Evolutionary conservation across 2,797 vertebrate genomes (phyloP).

Genomic region (Pelochelys cantorii): DNA sequence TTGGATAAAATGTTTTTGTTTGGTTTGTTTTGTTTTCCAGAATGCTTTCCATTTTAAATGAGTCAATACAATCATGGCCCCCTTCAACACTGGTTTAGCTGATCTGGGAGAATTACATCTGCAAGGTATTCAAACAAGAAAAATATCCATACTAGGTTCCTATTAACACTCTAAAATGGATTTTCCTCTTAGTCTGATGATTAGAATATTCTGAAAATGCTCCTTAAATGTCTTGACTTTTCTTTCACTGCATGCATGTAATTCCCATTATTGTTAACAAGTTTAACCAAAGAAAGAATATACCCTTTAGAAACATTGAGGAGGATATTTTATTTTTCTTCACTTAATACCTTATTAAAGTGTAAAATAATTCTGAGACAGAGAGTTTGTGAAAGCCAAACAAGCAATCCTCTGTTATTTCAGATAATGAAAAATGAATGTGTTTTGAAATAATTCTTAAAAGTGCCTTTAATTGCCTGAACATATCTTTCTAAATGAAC

Average conservation of each 20-base stretch:
- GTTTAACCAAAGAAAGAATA: not conserved
- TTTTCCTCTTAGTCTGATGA: not conserved
- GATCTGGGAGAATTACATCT: not conserved
- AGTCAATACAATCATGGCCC: not conserved
- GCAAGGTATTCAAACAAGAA: not conserved
- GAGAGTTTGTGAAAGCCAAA: conserved; percentile 1
- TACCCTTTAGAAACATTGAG: not conserved
- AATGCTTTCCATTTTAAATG: not conserved
- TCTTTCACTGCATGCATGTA: not conserved
- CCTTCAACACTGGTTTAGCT: not conserved
- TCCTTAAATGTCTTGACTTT: not conserved
- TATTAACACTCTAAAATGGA: not conserved
- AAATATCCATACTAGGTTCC: not conserved
- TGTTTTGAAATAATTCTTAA: not conserved
- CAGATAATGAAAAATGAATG: not conserved
- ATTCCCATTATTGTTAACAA: not conserved
- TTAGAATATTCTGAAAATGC: not conserved
- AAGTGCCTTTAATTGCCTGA: conserved; percentile 7
- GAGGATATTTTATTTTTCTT: not conserved
- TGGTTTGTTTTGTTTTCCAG: not conserved
- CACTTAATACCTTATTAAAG: not conserved
- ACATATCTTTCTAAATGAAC: conserved; percentile 13
- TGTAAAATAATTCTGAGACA: not conserved
- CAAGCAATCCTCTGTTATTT: not conserved
- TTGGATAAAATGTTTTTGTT: not conserved